Evolutionary conservation across 2,113 vertebrate genomes (phyloP).

Genomic region (Vidua chalybeata): DNA sequence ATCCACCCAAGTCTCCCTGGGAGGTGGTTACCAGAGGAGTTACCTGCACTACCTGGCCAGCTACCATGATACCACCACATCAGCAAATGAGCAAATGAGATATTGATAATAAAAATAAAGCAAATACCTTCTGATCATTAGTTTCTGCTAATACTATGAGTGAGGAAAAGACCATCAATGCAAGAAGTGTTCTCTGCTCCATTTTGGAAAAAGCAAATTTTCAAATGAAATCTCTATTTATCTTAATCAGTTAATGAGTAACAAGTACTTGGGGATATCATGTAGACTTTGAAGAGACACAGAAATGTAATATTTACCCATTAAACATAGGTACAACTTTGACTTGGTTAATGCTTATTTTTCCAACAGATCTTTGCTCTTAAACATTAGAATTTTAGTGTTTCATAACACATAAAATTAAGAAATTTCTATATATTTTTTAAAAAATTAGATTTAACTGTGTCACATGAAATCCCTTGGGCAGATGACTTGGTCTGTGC

Average conservation of each 20-base stretch:
- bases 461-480: accelerated
- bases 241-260: conserved; percentile 61
- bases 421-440: background rate
- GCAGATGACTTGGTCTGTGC: background rate
- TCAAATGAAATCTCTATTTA: background rate
- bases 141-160: background rate
- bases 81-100: background rate
- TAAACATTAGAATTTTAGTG: background rate
- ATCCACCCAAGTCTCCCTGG: background rate
- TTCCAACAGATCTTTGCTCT: background rate
- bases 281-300: conserved; percentile 7
- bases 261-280: background rate
- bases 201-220: conserved; percentile 42
- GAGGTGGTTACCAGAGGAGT: background rate
- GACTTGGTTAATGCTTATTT: background rate
- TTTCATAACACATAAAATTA: background rate
- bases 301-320: conserved; percentile 47
- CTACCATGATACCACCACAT: accelerated
- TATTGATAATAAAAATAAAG: background rate
- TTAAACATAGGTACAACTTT: background rate
- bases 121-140: conserved; percentile 54
- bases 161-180: conserved; percentile 27
- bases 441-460: background rate
- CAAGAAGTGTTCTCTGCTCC: conserved; percentile 3
- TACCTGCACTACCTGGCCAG: background rate